Percentiles rank a stretch among this genome's conserved stretches.
Conservation (phyloP, 2,888 invertebrate species). For the Thecocarcelia acutangulata region DNA sequence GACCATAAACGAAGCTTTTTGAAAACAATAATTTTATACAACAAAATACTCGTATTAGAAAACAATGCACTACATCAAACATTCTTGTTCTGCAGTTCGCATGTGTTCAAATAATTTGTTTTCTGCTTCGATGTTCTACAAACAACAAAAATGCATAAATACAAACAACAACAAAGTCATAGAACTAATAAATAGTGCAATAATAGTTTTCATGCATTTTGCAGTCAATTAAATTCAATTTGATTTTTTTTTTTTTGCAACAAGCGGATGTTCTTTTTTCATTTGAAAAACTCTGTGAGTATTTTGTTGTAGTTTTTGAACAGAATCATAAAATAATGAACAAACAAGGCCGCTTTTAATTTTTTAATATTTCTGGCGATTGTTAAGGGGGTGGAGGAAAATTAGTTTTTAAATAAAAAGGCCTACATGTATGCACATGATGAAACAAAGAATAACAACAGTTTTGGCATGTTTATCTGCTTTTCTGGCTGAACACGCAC, state of each 20-base stretch:
- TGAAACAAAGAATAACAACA: neutral
- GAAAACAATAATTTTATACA: constrained; percentile 44
- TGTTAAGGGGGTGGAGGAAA: neutral
- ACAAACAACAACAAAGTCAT: constrained; percentile 27
- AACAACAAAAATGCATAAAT: constrained; percentile 54
- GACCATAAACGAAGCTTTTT: neutral
- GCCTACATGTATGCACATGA: too few species aligned
- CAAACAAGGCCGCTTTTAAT: constrained; percentile 50
- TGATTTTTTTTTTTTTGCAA: constrained; percentile 60
- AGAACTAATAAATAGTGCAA: constrained; percentile 59
- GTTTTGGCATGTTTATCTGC: neutral
- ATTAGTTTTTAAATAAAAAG: neutral
- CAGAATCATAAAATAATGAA: constrained; percentile 34
- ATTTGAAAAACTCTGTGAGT: neutral
- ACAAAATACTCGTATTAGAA: constrained; percentile 22
- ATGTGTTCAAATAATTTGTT: constrained; percentile 63
- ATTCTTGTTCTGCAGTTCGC: constrained; percentile 20
- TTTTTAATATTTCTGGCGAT: neutral
- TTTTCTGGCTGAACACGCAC: too few species aligned
- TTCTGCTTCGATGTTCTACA: constrained; percentile 49
- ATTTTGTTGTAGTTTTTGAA: constrained; percentile 10
- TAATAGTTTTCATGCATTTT: constrained; percentile 70
- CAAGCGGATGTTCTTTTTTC: constrained; percentile 63
- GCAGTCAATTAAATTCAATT: constrained; percentile 73
- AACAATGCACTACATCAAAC: constrained; percentile 16